Evolutionary conservation across 2,113 vertebrate genomes (phyloP), one percentile per base, ranked within the genome.

Genomic region (Ascaphus truei): DNA sequence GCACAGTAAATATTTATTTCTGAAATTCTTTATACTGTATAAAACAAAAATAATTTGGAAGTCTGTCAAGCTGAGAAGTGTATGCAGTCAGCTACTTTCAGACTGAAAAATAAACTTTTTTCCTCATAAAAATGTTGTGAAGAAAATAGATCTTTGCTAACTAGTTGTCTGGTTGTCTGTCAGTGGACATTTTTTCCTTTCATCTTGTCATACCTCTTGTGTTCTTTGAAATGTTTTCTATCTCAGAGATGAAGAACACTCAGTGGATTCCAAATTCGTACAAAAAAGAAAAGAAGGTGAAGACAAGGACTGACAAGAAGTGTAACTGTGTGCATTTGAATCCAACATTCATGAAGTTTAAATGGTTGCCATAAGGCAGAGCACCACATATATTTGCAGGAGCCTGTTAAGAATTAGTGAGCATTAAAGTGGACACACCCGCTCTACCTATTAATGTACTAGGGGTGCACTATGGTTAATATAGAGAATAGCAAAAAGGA

Each of bases 171-270:
- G 43, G 25, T 31, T 66, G 48, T 66, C 34, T 68, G 27, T 47
- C 65, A 34, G 18, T 48, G 55, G 36, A 58, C 65, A 68, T 68
- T 20, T 68, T 39, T 43, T 33, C 13, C 55, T 58, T 68, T 68
- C 65, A 68, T 68, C 65, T 68, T 68, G 65, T 68, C 55, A 48
- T 68, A 68, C 27, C 53, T 66, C 18, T 33, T 55, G 34, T 31
- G 7, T 30, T 58, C 53, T 68, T 68, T 68, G 65, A 48, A 57
- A 68, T 68, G 41, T 57, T 67, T n/a, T 67, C 26, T 34, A 58
- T 48, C 53, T 68, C 43, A 48, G 53, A 25, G 30, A 18, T 48
- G 27, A 48, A 45, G 65, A 68, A 58, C 65, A 58, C 53, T 68
- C 65, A 34, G 53, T 66, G 63, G 36, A 66, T n/a, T n/a, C n/a